Evolutionary conservation across 2,888 invertebrate species (phyloP).

Genomic region (Diarsia mendica): DNA sequence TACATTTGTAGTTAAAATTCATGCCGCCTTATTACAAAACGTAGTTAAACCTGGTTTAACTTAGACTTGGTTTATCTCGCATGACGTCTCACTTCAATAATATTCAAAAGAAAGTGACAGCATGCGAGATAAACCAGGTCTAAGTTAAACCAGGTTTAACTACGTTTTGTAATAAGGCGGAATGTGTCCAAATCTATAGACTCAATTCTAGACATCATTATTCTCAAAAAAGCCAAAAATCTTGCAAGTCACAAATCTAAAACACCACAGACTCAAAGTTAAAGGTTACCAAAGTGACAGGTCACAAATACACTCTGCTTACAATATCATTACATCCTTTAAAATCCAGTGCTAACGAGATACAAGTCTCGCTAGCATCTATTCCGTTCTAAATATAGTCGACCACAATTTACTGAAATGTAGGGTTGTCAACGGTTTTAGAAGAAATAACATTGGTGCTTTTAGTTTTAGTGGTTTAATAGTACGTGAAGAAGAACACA

Average conservation of each 20-base stretch:
- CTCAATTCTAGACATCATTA: neutral
- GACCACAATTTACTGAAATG: constrained; percentile 64
- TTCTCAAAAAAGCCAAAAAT: neutral
- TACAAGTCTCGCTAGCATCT: constrained; percentile 36
- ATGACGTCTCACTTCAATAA: no score
- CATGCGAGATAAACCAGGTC: no score
- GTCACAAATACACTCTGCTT: constrained; percentile 32
- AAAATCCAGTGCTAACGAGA: constrained; percentile 52
- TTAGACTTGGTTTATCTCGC: no score
- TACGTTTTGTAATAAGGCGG: no score
- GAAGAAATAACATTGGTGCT: neutral
- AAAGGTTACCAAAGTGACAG: constrained; percentile 40
- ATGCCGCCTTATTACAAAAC: no score
- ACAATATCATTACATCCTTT: constrained; percentile 50
- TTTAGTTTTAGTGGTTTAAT: neutral
- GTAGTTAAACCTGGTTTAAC: no score
- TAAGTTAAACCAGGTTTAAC: no score
- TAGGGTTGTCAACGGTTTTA: neutral
- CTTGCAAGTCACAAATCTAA: neutral
- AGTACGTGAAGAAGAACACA: neutral
- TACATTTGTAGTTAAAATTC: neutral
- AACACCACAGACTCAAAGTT: neutral
- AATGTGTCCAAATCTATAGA: neutral
- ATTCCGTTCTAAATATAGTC: constrained; percentile 69
- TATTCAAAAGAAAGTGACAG: no score